Percentiles rank a stretch among this genome's conserved stretches.
These are phyloP conservation scores for Pituophis catenifer DNA, from an alignment of 2,113 vertebrate genomes.

Conservation along the genomic window DNA sequence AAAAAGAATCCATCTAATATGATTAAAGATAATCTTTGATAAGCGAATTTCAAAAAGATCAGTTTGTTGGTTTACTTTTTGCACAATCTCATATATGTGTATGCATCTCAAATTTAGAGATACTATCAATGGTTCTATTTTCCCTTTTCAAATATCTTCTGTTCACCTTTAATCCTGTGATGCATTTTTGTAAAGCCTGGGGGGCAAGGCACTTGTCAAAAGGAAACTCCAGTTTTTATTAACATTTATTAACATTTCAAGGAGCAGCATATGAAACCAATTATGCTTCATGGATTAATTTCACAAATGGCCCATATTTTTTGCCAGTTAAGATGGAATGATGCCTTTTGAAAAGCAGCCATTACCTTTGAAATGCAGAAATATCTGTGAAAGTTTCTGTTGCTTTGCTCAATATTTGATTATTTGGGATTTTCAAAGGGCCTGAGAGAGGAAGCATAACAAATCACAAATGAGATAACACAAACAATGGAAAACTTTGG, in stretches of 20 bases:
- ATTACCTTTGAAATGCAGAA: neutral
- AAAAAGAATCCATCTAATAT: neutral
- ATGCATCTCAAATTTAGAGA: neutral
- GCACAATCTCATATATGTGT: neutral
- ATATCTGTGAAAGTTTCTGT: neutral
- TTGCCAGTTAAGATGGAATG: conserved; percentile 39
- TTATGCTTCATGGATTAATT: conserved; percentile 49
- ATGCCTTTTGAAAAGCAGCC: conserved; percentile 24
- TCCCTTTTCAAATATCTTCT: neutral
- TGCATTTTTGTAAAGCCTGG: conserved; percentile 17
- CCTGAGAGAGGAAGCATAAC: neutral
- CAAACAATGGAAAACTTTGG: neutral
- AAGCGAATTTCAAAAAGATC: neutral
- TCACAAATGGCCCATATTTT: conserved; percentile 6
- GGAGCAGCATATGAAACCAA: conserved; percentile 40
- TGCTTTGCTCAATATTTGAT: neutral
- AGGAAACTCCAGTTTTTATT: conserved; percentile 24
- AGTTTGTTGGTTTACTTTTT: neutral
- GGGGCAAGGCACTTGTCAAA: neutral
- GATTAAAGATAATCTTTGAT: neutral
- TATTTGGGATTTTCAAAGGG: neutral
- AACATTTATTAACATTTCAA: conserved; percentile 35
- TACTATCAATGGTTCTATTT: neutral
- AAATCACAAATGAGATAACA: neutral
- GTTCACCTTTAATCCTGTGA: conserved; percentile 41